Evolutionary conservation across 35 echinoderm and acorn worm genomes (phyloP).

Genomic region (Ophioderma brevispina): DNA sequence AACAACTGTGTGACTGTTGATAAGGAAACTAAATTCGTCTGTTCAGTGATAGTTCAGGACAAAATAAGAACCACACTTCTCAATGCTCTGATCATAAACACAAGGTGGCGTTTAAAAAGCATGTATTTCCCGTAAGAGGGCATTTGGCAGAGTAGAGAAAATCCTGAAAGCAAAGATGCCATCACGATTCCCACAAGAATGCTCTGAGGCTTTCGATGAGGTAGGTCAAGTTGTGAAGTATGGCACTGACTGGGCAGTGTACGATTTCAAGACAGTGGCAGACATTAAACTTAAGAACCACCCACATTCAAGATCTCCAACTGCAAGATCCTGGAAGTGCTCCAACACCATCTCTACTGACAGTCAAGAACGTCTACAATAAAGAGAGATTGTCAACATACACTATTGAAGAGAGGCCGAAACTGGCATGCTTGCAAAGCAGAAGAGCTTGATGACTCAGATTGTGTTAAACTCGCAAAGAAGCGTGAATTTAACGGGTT

Average conservation of each 20-base stretch:
- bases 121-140: neutral
- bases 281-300: neutral
- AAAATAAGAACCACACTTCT: conserved; percentile 47
- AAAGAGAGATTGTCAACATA: neutral
- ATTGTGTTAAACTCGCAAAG: conserved; percentile 37
- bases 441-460: neutral
- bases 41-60: conserved; percentile 48
- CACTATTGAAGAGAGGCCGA: conserved; percentile 6
- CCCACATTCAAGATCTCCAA: conserved; percentile 36
- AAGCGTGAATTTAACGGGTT: neutral
- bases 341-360: conserved; percentile 20
- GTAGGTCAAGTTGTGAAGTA: conserved; percentile 19
- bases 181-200: conserved; percentile 30
- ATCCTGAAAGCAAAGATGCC: conserved; percentile 18
- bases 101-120: neutral
- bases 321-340: conserved; percentile 7
- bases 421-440: neutral
- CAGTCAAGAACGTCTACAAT: conserved; percentile 22
- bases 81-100: conserved; percentile 27
- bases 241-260: conserved; percentile 20
- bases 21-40: conserved; percentile 10
- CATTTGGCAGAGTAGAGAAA: conserved; percentile 31
- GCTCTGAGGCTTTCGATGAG: conserved; percentile 24
- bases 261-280: conserved; percentile 4
- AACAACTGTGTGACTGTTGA: neutral